phyloP scores from a whole-genome alignment of 92 coral and sea anemone genomes.

The Zoanthus gigantus region DNA sequence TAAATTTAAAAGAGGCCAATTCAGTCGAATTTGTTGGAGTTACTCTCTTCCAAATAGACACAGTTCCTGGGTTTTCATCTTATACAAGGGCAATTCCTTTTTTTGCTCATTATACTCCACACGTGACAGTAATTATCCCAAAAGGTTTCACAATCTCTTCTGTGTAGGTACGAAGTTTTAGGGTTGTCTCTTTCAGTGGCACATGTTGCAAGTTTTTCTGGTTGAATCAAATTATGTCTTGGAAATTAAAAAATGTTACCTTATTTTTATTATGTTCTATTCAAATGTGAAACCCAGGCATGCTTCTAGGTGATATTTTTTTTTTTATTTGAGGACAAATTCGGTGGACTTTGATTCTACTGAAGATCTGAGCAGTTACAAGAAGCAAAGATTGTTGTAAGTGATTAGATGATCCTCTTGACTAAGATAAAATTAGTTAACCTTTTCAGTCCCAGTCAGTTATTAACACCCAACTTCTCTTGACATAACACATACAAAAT shows the following conservation, averaged over 20 bases:
- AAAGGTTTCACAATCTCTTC: constrained; percentile 57
- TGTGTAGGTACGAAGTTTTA: constrained; percentile 65
- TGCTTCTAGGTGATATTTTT: not conserved
- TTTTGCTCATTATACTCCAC: not conserved
- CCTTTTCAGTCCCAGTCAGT: too few relatives aligned
- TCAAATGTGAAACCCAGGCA: too few relatives aligned
- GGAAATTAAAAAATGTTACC: too few relatives aligned
- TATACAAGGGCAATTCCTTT: not conserved
- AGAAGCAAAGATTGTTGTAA: constrained; percentile 71
- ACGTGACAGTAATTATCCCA: constrained; percentile 17
- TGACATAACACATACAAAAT: too few relatives aligned
- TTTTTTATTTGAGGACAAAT: constrained; percentile 38
- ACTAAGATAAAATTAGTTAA: not conserved
- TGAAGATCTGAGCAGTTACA: constrained; percentile 69
- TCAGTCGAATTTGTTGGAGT: not conserved
- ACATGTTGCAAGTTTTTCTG: too few relatives aligned
- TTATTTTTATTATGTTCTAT: too few relatives aligned
- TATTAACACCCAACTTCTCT: too few relatives aligned
- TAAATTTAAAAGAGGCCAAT: constrained; percentile 26
- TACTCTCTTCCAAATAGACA: constrained; percentile 22
- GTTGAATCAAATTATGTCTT: too few relatives aligned
- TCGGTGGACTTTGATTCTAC: constrained; percentile 82
- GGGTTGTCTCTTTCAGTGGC: not conserved
- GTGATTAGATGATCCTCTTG: constrained; percentile 19
- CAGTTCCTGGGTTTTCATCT: not conserved